Evolutionary conservation across 2,888 invertebrate species (phyloP).

Genomic region (Ornithoptera alexandrae): DNA sequence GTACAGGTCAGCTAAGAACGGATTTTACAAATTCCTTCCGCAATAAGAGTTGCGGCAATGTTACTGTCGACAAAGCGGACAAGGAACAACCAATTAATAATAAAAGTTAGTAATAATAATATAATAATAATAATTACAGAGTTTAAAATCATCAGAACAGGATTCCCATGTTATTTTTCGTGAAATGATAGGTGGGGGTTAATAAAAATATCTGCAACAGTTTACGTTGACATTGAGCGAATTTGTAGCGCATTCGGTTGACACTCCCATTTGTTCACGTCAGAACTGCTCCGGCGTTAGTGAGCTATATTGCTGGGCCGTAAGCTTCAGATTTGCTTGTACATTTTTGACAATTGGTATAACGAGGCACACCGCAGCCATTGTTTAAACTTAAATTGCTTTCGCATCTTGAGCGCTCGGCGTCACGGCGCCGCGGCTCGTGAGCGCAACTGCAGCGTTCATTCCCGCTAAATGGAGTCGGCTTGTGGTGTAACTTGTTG

Average conservation of each 20-base stretch:
- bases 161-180: not conserved
- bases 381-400: constrained; percentile 67
- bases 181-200: constrained; percentile 24
- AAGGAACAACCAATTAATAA: no score
- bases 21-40: no score
- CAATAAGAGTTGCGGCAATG: no score
- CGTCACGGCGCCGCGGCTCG: constrained; percentile 29
- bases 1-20: no score
- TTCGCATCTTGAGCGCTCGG: constrained; percentile 40
- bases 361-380: constrained; percentile 43
- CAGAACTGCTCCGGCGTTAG: constrained; percentile 29
- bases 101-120: no score
- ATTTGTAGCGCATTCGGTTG: constrained; percentile 33
- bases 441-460: constrained; percentile 17
- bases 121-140: not conserved
- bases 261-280: constrained; percentile 40
- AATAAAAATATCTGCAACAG: constrained; percentile 30
- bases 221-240: constrained; percentile 37
- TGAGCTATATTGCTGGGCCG: constrained; percentile 26
- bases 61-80: no score
- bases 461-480: constrained; percentile 21
- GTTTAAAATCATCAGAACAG: not conserved
- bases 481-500: constrained; percentile 18
- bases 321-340: constrained; percentile 32
- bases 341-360: constrained; percentile 35